Conservation (phyloP, 2,888 invertebrate genomes). For the Drosophila demipolita region DNA sequence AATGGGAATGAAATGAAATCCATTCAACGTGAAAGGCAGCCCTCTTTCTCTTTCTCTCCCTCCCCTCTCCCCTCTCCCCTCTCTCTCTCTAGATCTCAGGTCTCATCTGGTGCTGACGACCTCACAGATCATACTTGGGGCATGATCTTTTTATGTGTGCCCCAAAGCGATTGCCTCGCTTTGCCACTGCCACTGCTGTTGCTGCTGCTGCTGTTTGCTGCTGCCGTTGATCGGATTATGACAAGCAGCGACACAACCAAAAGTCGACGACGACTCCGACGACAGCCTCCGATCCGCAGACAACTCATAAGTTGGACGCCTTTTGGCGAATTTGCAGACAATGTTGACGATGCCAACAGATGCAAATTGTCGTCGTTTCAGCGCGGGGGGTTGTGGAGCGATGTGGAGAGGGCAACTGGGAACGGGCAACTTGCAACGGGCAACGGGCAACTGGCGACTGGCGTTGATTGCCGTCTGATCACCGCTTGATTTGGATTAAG, state of each 20-base stretch:
- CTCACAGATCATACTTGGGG: slow-evolving; percentile 60
- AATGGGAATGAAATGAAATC: slow-evolving; percentile 59
- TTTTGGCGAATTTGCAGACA: slow-evolving; percentile 57
- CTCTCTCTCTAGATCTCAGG: neutral
- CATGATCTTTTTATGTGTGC: slow-evolving; percentile 1
- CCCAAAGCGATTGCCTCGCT: slow-evolving; percentile 1
- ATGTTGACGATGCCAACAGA: slow-evolving; percentile 75
- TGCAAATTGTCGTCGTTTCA: slow-evolving; percentile 39
- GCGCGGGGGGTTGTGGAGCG: neutral
- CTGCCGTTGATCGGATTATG: slow-evolving; percentile 81
- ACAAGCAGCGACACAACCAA: slow-evolving; percentile 76
- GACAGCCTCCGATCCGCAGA: slow-evolving; percentile 16
- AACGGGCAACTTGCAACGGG: neutral
- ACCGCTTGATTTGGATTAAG: slow-evolving; percentile 80
- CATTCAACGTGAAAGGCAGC: slow-evolving; percentile 60
- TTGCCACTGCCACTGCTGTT: slow-evolving; percentile 14
- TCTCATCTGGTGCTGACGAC: slow-evolving; percentile 56
- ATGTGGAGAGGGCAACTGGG: slow-evolving; percentile 1
- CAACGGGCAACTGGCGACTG: slow-evolving; percentile 24
- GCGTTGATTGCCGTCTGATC: slow-evolving; percentile 70
- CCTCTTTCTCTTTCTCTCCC: neutral
- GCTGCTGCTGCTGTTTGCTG: slow-evolving; percentile 41
- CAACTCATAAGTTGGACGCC: slow-evolving; percentile 20
- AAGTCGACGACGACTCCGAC: slow-evolving; percentile 10
- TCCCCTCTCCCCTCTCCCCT: neutral